Evolutionary conservation across 2,113 vertebrate species (phyloP), one percentile per base, ranked within the genome.

Genomic region (Catharus fuscescens): DNA sequence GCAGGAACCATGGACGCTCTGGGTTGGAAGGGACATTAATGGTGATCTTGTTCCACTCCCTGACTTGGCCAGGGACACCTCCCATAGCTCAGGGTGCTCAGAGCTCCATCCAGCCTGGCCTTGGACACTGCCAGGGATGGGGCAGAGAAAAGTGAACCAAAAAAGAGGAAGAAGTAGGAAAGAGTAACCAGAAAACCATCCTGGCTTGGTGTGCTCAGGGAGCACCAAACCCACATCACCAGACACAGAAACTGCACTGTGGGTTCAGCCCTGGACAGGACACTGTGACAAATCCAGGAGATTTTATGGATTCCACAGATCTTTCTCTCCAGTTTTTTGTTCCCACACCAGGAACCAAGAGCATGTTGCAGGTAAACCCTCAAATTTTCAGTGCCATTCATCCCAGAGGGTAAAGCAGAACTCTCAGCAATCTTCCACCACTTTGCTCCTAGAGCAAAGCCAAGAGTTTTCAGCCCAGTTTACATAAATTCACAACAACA

Each of bases 211-310:
- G 10, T 11, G n/a, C 52, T 12, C 12, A 18, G 53, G 53, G 15
- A 54, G 29, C 10, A 44, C 72, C 23, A 66, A 56, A 26, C 14
- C 14, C 62, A 10, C 25, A 10, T 1, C 52, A 64, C 3, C 69
- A 52, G 32, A 12, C 29, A 52, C 10, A 40, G n/a, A 32, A 72
- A 21, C 12, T 2, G 7, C 70, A 1, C 0, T 10, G 14, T 0
- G 18, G 44, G n/a, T 1, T 47, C 10, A 1, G 6, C 28, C 31
- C 32, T n/a, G 5, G 20, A 4, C 59, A 57, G 73, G 47, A 19
- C 44, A 7, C 34, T 31, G n/a, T 0, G 38, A 31, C 60, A 42
- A 16, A 50, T 18, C 65, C 72, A 36, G 38, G 26, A 28, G n/a
- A 1, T 6, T 26, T 32, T 6, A 19, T 18, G 19, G 11, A 44